Evolutionary conservation across 2,888 invertebrate genomes (phyloP).

Genomic region (Anoncus sp.): DNA sequence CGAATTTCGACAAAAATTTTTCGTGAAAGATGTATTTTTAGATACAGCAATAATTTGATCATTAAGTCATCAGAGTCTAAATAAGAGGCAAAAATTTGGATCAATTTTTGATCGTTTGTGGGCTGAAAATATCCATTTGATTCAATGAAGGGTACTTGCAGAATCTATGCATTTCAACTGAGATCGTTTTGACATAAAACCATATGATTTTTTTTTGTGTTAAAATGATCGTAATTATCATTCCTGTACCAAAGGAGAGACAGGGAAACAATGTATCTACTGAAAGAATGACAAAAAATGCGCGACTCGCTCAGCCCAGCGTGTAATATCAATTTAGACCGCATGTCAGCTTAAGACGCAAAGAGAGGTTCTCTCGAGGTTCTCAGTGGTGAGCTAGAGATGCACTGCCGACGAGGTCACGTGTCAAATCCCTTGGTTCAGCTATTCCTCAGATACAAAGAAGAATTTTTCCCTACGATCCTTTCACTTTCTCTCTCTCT

Average conservation of each 20-base stretch:
- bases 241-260: background rate
- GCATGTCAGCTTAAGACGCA: slow-evolving; percentile 28
- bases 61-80: too few species aligned
- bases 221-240: background rate
- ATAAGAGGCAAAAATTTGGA: too few species aligned
- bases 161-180: background rate
- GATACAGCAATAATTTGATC: too few species aligned
- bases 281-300: slow-evolving; percentile 41
- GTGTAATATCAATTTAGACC: slow-evolving; percentile 66
- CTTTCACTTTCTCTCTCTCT: background rate
- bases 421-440: slow-evolving; percentile 71
- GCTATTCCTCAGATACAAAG: slow-evolving; percentile 54
- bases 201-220: background rate
- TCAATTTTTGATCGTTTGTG: too few species aligned
- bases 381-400: slow-evolving; percentile 59
- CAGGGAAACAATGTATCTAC: background rate
- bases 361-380: slow-evolving; percentile 59
- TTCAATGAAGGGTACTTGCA: too few species aligned
- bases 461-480: slow-evolving; percentile 51
- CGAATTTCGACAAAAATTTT: too few species aligned
- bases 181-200: background rate
- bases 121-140: too few species aligned
- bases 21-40: too few species aligned
- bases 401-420: slow-evolving; percentile 74
- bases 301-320: slow-evolving; percentile 38